phyloP scores from a whole-genome alignment of 2,113 vertebrate genomes.

The Colius striatus region DNA sequence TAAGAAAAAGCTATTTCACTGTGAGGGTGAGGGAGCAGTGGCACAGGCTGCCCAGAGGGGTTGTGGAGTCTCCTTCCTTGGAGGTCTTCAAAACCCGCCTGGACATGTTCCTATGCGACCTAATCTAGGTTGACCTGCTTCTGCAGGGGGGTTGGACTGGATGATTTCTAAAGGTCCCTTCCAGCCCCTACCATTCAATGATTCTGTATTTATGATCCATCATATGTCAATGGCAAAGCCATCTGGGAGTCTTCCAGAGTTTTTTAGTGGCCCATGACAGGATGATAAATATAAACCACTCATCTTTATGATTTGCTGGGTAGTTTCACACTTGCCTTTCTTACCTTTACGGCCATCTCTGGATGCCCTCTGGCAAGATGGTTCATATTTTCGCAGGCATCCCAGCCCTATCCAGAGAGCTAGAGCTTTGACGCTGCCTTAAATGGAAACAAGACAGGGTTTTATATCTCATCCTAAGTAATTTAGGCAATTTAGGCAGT shows the following conservation, averaged over 20 bases:
- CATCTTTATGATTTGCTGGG: not conserved
- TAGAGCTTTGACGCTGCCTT: not conserved
- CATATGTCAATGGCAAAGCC: not conserved
- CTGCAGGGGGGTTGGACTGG: too few relatives aligned
- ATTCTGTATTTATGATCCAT: not conserved
- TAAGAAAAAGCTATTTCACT: too few relatives aligned
- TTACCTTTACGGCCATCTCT: not conserved
- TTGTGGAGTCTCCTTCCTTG: too few relatives aligned
- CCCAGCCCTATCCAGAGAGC: not conserved
- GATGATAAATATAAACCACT: not conserved
- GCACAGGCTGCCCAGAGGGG: too few relatives aligned
- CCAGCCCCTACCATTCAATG: too few relatives aligned
- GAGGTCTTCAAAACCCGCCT: too few relatives aligned
- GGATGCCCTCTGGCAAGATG: not conserved
- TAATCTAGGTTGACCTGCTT: too few relatives aligned
- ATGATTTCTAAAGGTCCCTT: too few relatives aligned
- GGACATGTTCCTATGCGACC: too few relatives aligned
- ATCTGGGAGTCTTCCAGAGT: not conserved
- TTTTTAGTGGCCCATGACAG: not conserved
- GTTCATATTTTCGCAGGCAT: not conserved
- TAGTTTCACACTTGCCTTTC: slow-evolving; percentile 5
- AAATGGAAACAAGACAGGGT: not conserved
- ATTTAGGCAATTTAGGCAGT: not conserved
- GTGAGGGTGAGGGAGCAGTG: too few relatives aligned
- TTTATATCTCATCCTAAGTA: not conserved